phyloP scores from a whole-genome alignment of 1,140 invertebrate genomes.

The Vanessa tameamea region DNA sequence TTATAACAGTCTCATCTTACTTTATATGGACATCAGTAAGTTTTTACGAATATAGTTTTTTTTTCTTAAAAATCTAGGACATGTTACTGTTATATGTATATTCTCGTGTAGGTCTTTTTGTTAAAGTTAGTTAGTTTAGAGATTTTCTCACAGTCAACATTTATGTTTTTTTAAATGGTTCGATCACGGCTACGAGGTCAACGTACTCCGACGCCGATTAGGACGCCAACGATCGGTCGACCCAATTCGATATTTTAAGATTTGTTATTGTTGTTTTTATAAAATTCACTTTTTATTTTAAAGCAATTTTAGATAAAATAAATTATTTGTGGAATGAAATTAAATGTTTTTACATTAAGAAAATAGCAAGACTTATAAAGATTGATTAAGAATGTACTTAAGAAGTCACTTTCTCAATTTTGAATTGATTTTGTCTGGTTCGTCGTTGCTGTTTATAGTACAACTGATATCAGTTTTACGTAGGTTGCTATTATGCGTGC shows the following conservation, averaged over 20 bases:
- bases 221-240: constrained; percentile 17
- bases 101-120: constrained; percentile 21
- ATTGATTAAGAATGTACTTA: too few relatives aligned
- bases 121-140: constrained; percentile 25
- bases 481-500: constrained; percentile 27
- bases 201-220: constrained; percentile 21
- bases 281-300: constrained; percentile 11
- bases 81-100: constrained; percentile 34
- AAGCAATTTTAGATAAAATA: neutral
- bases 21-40: constrained; percentile 36
- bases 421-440: neutral
- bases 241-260: constrained; percentile 19
- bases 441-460: neutral
- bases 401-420: too few relatives aligned
- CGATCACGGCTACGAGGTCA: constrained; percentile 25
- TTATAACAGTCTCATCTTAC: constrained; percentile 31
- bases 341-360: too few relatives aligned
- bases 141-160: constrained; percentile 26
- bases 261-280: constrained; percentile 26
- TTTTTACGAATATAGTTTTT: constrained; percentile 29
- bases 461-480: constrained; percentile 5
- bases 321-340: too few relatives aligned
- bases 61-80: constrained; percentile 33
- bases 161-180: constrained; percentile 30
- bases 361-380: too few relatives aligned